phyloP scores from a whole-genome alignment of 2,888 invertebrate genomes.

The Napeogenes inachia region DNA sequence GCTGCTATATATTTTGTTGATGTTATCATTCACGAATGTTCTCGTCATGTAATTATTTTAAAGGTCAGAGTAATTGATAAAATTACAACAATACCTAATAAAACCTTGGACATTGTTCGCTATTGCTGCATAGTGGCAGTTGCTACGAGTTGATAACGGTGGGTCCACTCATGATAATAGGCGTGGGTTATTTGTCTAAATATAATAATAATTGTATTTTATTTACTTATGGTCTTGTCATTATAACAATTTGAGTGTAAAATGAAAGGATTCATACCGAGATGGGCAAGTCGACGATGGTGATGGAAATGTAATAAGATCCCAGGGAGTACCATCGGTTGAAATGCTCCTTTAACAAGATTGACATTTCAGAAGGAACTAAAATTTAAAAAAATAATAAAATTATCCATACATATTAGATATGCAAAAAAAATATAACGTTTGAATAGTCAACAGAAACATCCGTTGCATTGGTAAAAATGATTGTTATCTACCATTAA shows the following conservation, averaged over 20 bases:
- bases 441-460: no score
- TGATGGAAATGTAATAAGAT: conserved; percentile 86
- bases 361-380: conserved; percentile 90
- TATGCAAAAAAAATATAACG: no score
- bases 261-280: conserved; percentile 73
- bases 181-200: conserved; percentile 16
- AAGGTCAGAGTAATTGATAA: background rate
- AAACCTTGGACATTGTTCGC: background rate
- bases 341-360: conserved; percentile 89
- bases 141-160: no score
- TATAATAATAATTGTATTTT: background rate
- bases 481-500: no score
- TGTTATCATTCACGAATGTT: no score
- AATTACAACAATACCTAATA: background rate
- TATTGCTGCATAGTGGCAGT: no score
- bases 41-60: background rate
- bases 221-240: no score
- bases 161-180: no score
- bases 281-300: conserved; percentile 86
- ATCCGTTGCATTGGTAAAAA: no score
- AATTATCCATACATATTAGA: background rate
- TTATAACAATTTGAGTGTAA: no score
- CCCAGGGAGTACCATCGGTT: conserved; percentile 93
- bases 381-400: conserved; percentile 41
- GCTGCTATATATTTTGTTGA: no score